Conservation (phyloP, 1,140 invertebrate genomes). For the Tenebrio molitor region DNA sequence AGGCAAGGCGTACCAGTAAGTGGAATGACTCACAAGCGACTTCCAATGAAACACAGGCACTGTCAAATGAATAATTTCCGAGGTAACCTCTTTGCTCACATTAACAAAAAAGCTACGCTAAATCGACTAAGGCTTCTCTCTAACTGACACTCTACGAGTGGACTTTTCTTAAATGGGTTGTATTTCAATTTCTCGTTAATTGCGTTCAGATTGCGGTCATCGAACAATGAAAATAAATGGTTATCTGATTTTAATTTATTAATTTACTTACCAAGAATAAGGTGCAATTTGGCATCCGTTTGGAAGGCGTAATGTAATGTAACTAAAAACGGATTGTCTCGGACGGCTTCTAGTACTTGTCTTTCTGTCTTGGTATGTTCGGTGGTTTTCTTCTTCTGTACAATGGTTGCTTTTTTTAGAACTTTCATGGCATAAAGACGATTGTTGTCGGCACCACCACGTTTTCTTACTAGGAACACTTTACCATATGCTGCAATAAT, state of each 20-base stretch:
- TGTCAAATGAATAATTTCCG: constrained; percentile 21
- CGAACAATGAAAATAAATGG: not conserved
- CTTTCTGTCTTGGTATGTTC: constrained; percentile 94
- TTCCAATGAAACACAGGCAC: constrained; percentile 15
- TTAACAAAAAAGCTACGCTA: too few relatives aligned
- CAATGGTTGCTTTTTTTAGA: constrained; percentile 89
- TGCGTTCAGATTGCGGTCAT: too few relatives aligned
- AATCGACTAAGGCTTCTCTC: too few relatives aligned
- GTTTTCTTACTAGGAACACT: constrained; percentile 92
- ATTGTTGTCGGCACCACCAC: constrained; percentile 82
- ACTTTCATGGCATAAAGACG: constrained; percentile 96
- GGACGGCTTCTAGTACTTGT: constrained; percentile 89
- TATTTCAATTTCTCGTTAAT: too few relatives aligned
- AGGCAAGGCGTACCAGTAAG: constrained; percentile 6
- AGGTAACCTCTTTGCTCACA: constrained; percentile 10
- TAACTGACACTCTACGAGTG: too few relatives aligned
- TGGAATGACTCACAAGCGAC: constrained; percentile 24
- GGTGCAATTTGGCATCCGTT: constrained; percentile 90
- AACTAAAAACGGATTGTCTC: constrained; percentile 91
- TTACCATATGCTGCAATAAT: constrained; percentile 95
- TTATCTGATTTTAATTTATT: too few relatives aligned
- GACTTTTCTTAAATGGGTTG: too few relatives aligned
- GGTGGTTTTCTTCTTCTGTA: constrained; percentile 93
- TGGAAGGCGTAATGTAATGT: constrained; percentile 96
- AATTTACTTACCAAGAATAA: constrained; percentile 88